Conservation (phyloP, 2,113 vertebrate genomes). For the Lampris incognitus region DNA sequence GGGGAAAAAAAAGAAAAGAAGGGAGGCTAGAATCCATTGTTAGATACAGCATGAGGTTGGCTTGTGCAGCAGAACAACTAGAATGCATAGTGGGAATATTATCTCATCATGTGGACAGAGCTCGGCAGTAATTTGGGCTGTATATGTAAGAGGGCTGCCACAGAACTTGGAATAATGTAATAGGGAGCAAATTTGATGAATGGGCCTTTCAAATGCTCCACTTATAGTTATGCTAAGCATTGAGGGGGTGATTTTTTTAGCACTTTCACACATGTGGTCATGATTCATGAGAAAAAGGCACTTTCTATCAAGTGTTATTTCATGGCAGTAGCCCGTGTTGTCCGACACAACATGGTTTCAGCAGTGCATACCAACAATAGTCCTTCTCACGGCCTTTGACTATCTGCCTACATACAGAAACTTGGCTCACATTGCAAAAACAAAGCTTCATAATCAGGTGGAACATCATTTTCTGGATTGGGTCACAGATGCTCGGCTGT, state of each 20-base stretch:
- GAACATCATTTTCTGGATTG: slow-evolving; percentile 75
- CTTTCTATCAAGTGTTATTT: background rate
- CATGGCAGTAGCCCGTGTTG: background rate
- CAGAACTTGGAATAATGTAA: background rate
- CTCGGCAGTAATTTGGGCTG: background rate
- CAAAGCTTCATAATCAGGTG: slow-evolving; percentile 69
- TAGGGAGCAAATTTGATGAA: background rate
- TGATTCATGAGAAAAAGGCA: no score
- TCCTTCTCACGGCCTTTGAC: slow-evolving; percentile 45
- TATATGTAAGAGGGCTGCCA: background rate
- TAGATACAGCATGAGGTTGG: slow-evolving; percentile 38
- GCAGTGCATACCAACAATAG: slow-evolving; percentile 27
- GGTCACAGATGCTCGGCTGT: slow-evolving; percentile 40
- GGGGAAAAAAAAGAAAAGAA: no score
- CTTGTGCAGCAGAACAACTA: slow-evolving; percentile 13
- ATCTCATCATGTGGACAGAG: background rate
- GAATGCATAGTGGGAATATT: background rate
- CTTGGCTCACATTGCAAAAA: slow-evolving; percentile 63
- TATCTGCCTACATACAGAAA: slow-evolving; percentile 41
- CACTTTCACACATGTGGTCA: no score
- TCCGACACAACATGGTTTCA: slow-evolving; percentile 16
- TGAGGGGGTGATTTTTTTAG: no score
- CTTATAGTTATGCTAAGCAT: no score
- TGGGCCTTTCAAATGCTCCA: background rate
- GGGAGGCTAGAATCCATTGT: slow-evolving; percentile 52